phyloP scores from a whole-genome alignment of 2,113 vertebrate genomes.

The Channa maculata region DNA sequence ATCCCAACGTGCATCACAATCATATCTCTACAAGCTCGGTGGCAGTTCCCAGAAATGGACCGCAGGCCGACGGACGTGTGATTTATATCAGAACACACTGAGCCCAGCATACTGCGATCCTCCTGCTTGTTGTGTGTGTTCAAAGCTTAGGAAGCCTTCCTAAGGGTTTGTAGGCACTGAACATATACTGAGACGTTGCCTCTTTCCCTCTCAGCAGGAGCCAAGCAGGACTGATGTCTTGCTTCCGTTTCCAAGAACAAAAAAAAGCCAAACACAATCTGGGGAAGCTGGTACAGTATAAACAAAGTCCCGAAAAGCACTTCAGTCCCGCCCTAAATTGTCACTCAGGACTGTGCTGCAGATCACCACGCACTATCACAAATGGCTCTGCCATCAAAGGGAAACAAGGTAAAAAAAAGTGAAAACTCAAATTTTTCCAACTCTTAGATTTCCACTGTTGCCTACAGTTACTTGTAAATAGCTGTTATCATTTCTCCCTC shows the following conservation, averaged over 20 bases:
- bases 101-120: not conserved
- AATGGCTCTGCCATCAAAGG: slow-evolving; percentile 54
- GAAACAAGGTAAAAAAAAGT: slow-evolving; percentile 11
- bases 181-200: not conserved
- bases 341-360: slow-evolving; percentile 47
- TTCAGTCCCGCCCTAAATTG: slow-evolving; percentile 47
- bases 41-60: slow-evolving; percentile 30
- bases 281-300: slow-evolving; percentile 6
- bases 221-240: slow-evolving; percentile 6
- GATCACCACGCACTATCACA: slow-evolving; percentile 33
- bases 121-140: not conserved
- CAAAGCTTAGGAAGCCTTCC: slow-evolving; percentile 6
- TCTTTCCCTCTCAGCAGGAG: slow-evolving; percentile 13
- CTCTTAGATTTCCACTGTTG: slow-evolving; percentile 41
- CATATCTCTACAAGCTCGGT: slow-evolving; percentile 31
- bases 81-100: slow-evolving; percentile 13
- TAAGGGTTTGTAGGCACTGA: not conserved
- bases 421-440: slow-evolving; percentile 16
- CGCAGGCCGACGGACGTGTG: slow-evolving; percentile 12
- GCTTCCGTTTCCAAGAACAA: slow-evolving; percentile 35
- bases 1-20: slow-evolving; percentile 44
- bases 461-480: slow-evolving; percentile 68
- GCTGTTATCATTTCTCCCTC: slow-evolving; percentile 54
- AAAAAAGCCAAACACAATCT: slow-evolving; percentile 23
- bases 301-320: slow-evolving; percentile 38